Base-by-base conservation (phyloP, 2,797 vertebrate genomes). In the Mareca strepera region DNA sequence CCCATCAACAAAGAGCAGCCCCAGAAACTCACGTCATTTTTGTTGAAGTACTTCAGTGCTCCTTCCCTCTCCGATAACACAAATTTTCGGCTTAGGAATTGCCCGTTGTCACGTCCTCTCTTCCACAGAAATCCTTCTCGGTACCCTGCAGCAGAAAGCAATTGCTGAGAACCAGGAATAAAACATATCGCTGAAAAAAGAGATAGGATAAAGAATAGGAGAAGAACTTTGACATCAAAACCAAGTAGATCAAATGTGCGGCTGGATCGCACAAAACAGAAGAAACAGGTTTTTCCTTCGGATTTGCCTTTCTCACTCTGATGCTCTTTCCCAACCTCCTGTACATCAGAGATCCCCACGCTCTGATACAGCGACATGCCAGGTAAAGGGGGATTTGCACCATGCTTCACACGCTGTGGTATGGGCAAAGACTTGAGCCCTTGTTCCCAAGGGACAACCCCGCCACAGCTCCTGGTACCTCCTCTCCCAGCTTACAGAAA, bases 51-150 rank as follows among this genome's bases (percentile, higher is more conserved):
- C 92, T 99, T 99, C 77, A 99, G 98, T 3, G 98, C 99, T 4
- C 99, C 99, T 96, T 99, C 99, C 48, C 99, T 97, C 95, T 99
- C 99, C 0, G 99, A 98, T 53, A 99, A 97, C 82, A 99, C 98
- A 4, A 99, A 99, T 97, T 99, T 99, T 92, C 99, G 97, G 97
- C 99, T 99, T 28, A 99, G 86, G 95, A 99, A 99, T 62, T 99
- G 99, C 62, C 99, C 99, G 1, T 99, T 99, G 98, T 99, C 99
- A 2, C 99, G 97, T 72, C 99, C 99, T 37, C 99, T 98, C 98
- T 99, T 99, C 99, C 99, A 99, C 96, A 99, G 98, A 89, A 99
- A 98, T 78, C 99, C 99, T 98, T 99, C 99, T 88, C 99, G 97
- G 98, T 99, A 99, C 26, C 99, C 99, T 99, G 97, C 79, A 63